Evolutionary conservation across 2,113 vertebrate genomes (phyloP).

Genomic region (Herpailurus yagouaroundi): DNA sequence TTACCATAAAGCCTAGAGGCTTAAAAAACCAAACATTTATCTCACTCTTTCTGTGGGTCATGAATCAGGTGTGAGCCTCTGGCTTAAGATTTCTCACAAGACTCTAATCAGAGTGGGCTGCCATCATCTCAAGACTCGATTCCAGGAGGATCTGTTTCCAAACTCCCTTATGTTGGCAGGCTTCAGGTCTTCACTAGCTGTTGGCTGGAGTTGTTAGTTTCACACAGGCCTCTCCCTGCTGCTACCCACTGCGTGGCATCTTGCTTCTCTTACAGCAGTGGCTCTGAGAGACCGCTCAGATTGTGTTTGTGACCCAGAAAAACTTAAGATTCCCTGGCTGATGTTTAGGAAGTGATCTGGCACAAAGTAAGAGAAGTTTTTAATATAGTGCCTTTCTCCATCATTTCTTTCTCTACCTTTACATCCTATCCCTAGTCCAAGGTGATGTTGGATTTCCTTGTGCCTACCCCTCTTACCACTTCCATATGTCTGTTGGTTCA

Average conservation of each 20-base stretch:
- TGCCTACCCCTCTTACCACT: neutral
- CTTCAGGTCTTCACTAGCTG: neutral
- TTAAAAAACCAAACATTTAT: neutral
- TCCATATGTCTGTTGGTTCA: neutral
- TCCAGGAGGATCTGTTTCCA: neutral
- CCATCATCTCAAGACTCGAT: neutral
- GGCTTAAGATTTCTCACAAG: neutral
- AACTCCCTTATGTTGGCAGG: neutral
- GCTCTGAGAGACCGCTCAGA: neutral
- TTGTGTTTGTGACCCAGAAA: neutral
- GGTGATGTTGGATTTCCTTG: neutral
- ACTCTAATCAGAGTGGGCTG: neutral
- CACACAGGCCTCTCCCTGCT: neutral
- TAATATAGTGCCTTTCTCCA: neutral
- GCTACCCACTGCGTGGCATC: neutral
- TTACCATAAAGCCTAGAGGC: neutral
- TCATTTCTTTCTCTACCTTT: neutral
- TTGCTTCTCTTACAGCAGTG: neutral
- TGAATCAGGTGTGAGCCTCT: neutral
- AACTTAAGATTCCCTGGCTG: neutral
- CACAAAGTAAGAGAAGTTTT: neutral
- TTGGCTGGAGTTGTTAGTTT: neutral
- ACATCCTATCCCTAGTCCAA: neutral
- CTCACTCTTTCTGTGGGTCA: neutral
- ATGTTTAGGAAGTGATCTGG: neutral